Percentiles rank a stretch among this genome's conserved stretches.
Evolutionary conservation across 1,140 invertebrate species (phyloP).

Genomic region (Lysiphlebus fabarum): DNA sequence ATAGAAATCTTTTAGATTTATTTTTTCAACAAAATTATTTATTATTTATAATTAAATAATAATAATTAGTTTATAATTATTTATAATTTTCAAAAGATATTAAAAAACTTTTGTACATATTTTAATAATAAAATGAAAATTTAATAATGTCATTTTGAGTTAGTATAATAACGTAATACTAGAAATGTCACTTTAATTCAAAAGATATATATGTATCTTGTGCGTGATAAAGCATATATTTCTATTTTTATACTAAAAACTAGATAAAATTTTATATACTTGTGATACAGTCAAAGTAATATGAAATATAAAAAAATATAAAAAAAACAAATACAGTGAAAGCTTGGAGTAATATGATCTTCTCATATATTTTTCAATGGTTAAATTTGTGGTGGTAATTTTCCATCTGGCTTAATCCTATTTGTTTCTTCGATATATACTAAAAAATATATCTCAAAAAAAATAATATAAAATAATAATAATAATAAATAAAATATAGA

Average conservation of each 20-base stretch:
- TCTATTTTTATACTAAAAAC: constrained; percentile 28
- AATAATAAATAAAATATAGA: too few species aligned
- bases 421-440: constrained; percentile 2
- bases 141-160: too few species aligned
- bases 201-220: constrained; percentile 26
- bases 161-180: neutral
- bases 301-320: constrained; percentile 28
- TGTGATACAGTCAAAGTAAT: constrained; percentile 1
- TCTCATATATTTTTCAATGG: constrained; percentile 37
- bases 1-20: too few species aligned
- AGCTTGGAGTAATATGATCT: neutral
- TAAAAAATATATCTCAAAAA: too few species aligned
- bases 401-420: constrained; percentile 36
- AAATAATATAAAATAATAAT: too few species aligned
- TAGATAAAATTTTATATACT: constrained; percentile 15
- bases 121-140: too few species aligned
- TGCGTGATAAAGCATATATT: constrained; percentile 34
- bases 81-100: too few species aligned
- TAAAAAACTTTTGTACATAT: too few species aligned
- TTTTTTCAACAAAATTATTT: too few species aligned
- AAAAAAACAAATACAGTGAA: constrained; percentile 24
- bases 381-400: constrained; percentile 36
- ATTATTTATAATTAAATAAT: too few species aligned
- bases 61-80: too few species aligned
- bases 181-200: constrained; percentile 16